Percentiles rank a stretch among this genome's conserved stretches.
Evolutionary conservation across 2,797 vertebrate genomes (phyloP).

Genomic region (Selene dorsalis): DNA sequence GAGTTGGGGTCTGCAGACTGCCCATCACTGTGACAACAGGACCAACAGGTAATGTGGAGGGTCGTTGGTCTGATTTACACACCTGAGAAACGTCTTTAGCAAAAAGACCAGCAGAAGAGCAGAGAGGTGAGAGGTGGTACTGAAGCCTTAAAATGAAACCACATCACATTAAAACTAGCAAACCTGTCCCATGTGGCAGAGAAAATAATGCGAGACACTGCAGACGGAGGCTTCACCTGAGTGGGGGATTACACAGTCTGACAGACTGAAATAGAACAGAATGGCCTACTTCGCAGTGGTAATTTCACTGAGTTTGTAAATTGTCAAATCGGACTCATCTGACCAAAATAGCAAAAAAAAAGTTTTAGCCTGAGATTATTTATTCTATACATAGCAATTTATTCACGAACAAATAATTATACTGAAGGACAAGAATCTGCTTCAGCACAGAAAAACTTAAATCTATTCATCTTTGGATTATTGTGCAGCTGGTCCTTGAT

Average conservation of each 20-base stretch:
- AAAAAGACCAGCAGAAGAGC: conserved; percentile 39
- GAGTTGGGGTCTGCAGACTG: conserved; percentile 96
- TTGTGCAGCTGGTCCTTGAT: not conserved
- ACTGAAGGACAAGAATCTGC: not conserved
- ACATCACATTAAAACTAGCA: conserved; percentile 26
- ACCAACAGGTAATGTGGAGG: conserved; percentile 94
- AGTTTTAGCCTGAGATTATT: not conserved
- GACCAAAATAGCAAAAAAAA: conserved; percentile 22
- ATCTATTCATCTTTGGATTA: not conserved
- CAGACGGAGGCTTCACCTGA: conserved; percentile 38
- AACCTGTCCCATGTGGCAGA: not conserved
- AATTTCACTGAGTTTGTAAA: conserved; percentile 42
- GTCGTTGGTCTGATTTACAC: conserved; percentile 96
- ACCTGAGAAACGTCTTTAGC: conserved; percentile 90
- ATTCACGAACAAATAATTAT: not conserved
- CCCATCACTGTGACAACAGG: conserved; percentile 93
- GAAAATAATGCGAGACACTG: conserved; percentile 27
- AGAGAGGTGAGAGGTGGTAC: conserved; percentile 18
- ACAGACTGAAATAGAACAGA: conserved; percentile 50
- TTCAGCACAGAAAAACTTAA: not conserved
- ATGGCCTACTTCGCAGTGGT: conserved; percentile 47
- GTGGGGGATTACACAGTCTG: conserved; percentile 44
- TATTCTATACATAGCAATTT: not conserved
- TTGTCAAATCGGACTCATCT: conserved; percentile 37
- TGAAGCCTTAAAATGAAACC: conserved; percentile 21